These are phyloP conservation scores for Baccha elongata DNA, from an alignment of 2,888 invertebrate species.

Conservation along the genomic window DNA sequence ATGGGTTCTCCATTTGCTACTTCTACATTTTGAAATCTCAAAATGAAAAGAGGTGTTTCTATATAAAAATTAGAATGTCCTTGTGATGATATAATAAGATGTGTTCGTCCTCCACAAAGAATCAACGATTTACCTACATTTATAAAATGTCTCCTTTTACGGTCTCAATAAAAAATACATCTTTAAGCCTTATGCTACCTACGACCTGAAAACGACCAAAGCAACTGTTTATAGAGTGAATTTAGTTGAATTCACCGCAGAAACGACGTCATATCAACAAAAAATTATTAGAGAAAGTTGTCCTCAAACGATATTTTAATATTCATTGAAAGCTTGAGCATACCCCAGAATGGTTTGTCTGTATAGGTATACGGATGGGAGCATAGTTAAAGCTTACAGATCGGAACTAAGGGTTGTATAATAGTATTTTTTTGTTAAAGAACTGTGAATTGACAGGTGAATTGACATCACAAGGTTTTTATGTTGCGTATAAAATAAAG, in stretches of 20 bases:
- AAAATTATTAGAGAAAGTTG: background rate
- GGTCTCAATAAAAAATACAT: too few species aligned
- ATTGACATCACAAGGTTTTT: slow-evolving; percentile 12
- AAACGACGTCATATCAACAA: slow-evolving; percentile 9
- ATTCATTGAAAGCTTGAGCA: slow-evolving; percentile 33
- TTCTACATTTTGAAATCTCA: background rate
- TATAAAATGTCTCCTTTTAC: too few species aligned
- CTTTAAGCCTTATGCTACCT: too few species aligned
- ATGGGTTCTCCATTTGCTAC: too few species aligned
- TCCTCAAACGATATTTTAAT: slow-evolving; percentile 40
- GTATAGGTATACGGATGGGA: background rate
- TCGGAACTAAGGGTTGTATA: background rate
- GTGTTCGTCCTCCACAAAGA: background rate
- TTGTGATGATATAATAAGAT: background rate
- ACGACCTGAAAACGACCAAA: background rate
- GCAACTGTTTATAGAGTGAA: background rate
- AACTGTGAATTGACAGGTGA: slow-evolving; percentile 16
- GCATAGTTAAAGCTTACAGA: slow-evolving; percentile 4
- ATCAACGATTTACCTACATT: background rate
- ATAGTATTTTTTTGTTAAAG: background rate
- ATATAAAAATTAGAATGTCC: background rate
- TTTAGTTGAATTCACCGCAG: slow-evolving; percentile 15
- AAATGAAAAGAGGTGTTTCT: background rate
- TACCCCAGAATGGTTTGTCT: slow-evolving; percentile 11
- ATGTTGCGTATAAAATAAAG: too few species aligned